phyloP scores from a whole-genome alignment of 2,113 vertebrate species.

The Burhinus oedicnemus region DNA sequence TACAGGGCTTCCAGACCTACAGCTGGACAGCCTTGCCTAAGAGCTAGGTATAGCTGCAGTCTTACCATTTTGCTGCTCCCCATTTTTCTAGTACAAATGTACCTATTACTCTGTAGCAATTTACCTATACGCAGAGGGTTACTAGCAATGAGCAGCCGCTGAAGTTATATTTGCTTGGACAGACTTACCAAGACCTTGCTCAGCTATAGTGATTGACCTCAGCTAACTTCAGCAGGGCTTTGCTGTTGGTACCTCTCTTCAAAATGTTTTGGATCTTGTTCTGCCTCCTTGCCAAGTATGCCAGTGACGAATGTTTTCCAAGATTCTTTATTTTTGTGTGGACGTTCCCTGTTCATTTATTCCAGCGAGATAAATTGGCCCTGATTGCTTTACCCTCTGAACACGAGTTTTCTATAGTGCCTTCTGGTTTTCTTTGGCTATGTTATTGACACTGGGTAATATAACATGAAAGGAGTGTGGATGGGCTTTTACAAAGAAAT shows the following conservation, averaged over 20 bases:
- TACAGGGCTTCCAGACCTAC: not conserved
- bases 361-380: slow-evolving; percentile 32
- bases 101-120: not conserved
- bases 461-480: slow-evolving; percentile 60
- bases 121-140: not conserved
- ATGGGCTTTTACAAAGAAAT: slow-evolving; percentile 76
- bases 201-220: not conserved
- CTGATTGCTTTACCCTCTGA: slow-evolving; percentile 28
- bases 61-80: not conserved
- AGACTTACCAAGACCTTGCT: not conserved
- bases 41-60: not conserved
- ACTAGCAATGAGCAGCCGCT: not conserved
- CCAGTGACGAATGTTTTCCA: not conserved
- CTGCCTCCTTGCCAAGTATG: not conserved
- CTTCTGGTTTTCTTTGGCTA: slow-evolving; percentile 38
- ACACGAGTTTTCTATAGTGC: not conserved
- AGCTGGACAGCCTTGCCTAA: not conserved
- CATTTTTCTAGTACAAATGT: not conserved
- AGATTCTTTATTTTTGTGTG: not conserved
- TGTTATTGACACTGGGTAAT: slow-evolving; percentile 53
- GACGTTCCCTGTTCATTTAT: not conserved
- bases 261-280: not conserved
- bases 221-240: not conserved
- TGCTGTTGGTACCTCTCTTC: not conserved
- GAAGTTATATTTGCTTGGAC: not conserved